Conservation (phyloP, 2,888 invertebrate genomes). For the Ptilodon capucinus region DNA sequence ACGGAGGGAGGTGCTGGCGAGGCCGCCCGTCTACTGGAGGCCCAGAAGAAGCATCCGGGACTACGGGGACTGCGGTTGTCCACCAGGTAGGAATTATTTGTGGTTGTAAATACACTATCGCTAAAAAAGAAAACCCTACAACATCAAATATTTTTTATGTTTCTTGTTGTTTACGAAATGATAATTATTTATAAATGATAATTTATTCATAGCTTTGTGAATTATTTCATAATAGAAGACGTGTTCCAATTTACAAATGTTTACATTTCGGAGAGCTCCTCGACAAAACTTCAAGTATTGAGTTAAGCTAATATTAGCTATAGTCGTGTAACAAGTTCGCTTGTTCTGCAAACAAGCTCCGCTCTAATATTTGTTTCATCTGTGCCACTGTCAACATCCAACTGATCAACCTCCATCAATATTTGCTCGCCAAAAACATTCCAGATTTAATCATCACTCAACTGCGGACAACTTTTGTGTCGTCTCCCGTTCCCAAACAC, state of each 20-base stretch:
- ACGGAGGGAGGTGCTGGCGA: conserved; percentile 75
- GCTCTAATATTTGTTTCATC: conserved; percentile 3
- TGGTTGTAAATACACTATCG: neutral
- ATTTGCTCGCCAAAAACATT: conserved; percentile 9
- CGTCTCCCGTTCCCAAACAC: conserved; percentile 7
- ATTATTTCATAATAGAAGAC: neutral
- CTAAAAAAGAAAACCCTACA: neutral
- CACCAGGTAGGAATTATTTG: conserved; percentile 80
- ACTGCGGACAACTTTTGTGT: conserved; percentile 4
- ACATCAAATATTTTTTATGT: neutral
- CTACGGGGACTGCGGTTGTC: conserved; percentile 86
- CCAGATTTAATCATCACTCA: conserved; percentile 11
- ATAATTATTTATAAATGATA: too few relatives aligned
- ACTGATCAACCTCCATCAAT: conserved; percentile 12
- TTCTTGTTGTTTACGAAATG: neutral
- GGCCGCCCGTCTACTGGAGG: conserved; percentile 60
- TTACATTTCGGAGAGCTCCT: neutral
- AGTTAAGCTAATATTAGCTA: conserved; percentile 1
- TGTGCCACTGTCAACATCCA: conserved; percentile 1
- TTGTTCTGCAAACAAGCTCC: conserved; percentile 5
- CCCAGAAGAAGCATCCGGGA: conserved; percentile 78
- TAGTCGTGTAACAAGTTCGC: conserved; percentile 7
- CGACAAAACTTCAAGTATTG: neutral
- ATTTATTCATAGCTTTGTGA: neutral
- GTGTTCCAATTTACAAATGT: neutral